These are phyloP conservation scores for Parascotia fuliginaria DNA, from an alignment of 2,888 invertebrate genomes.

Conservation along the genomic window DNA sequence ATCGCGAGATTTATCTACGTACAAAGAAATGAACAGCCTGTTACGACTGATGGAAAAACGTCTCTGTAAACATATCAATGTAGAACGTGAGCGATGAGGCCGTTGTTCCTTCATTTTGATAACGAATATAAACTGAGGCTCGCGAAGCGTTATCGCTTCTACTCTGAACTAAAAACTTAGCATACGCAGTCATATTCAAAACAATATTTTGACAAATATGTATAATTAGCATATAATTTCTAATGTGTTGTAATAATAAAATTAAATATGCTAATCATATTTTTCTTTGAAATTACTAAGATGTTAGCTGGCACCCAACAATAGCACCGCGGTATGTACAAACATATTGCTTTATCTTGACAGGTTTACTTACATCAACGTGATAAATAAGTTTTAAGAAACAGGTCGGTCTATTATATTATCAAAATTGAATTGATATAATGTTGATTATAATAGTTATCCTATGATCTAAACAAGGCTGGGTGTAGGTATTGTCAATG, in stretches of 20 bases:
- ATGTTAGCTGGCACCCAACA: constrained; percentile 57
- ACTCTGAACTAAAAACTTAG: constrained; percentile 19
- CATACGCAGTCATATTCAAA: constrained; percentile 9
- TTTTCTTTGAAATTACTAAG: constrained; percentile 43
- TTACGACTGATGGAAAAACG: constrained; percentile 50
- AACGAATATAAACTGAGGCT: constrained; percentile 48
- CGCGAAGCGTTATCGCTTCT: constrained; percentile 27
- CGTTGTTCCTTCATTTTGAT: constrained; percentile 47
- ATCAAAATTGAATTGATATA: constrained; percentile 61
- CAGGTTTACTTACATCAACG: constrained; percentile 72
- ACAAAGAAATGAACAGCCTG: constrained; percentile 41
- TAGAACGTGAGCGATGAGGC: constrained; percentile 56
- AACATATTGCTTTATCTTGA: constrained; percentile 78
- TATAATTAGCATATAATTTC: constrained; percentile 22
- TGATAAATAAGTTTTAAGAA: constrained; percentile 74
- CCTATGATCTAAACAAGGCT: constrained; percentile 26
- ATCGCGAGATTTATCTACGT: constrained; percentile 17
- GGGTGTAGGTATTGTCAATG: constrained; percentile 18
- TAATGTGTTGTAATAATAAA: constrained; percentile 35
- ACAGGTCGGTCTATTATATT: constrained; percentile 60
- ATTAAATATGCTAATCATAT: constrained; percentile 35
- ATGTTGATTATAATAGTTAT: constrained; percentile 41
- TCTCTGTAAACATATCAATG: constrained; percentile 47
- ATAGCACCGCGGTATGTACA: constrained; percentile 63
- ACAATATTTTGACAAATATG: constrained; percentile 13